Conservation (phyloP, 2,888 invertebrate species). For the Nemoura dubitans region DNA sequence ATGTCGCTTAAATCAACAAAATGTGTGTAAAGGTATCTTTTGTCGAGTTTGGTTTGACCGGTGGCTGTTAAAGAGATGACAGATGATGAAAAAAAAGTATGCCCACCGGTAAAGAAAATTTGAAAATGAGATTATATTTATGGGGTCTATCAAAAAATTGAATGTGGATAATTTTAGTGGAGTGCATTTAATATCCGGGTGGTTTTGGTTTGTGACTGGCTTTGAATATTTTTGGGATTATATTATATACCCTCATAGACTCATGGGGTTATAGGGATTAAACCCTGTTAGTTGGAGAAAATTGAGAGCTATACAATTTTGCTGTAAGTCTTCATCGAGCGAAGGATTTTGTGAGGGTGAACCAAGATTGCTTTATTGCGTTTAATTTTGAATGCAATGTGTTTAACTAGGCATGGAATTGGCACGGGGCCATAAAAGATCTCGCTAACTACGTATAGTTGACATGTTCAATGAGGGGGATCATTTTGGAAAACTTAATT, state of each 20-base stretch:
- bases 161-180: not conserved
- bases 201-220: not conserved
- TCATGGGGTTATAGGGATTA: not conserved
- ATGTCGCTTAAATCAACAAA: not conserved
- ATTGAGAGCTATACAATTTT: too few relatives aligned
- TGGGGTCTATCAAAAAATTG: constrained; percentile 1
- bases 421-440: too few relatives aligned
- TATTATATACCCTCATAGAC: too few relatives aligned
- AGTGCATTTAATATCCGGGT: not conserved
- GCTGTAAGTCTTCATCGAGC: too few relatives aligned
- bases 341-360: too few relatives aligned
- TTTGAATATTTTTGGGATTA: not conserved
- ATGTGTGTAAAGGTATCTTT: not conserved
- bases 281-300: not conserved
- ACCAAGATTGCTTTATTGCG: too few relatives aligned
- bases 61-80: not conserved
- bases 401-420: too few relatives aligned
- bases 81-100: not conserved
- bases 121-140: constrained; percentile 3
- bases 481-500: too few relatives aligned
- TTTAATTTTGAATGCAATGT: too few relatives aligned
- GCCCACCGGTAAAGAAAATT: not conserved
- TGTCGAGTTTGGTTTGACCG: not conserved
- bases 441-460: too few relatives aligned
- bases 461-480: too few relatives aligned